Evolutionary conservation across 2,888 invertebrate genomes (phyloP).

Genomic region (Chrysomela aeneicollis): DNA sequence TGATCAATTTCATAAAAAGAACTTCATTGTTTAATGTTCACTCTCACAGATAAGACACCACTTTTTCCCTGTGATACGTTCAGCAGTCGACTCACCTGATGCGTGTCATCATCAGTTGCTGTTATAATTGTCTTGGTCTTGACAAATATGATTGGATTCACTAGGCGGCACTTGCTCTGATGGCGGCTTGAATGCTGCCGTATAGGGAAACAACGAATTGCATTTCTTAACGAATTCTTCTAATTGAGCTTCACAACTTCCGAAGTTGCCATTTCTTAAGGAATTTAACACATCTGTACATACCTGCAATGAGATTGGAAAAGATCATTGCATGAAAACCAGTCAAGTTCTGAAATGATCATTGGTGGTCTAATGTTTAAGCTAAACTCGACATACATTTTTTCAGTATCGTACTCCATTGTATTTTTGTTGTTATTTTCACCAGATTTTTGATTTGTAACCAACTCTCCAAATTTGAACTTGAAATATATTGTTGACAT

Average conservation of each 20-base stretch:
- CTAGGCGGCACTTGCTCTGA: constrained; percentile 50
- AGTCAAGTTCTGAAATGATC: too few relatives aligned
- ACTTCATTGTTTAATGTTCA: constrained; percentile 40
- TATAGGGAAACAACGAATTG: constrained; percentile 78
- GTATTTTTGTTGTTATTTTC: too few relatives aligned
- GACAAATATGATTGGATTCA: constrained; percentile 50
- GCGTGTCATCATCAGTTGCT: constrained; percentile 54
- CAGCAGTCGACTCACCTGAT: constrained; percentile 24
- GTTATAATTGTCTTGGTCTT: constrained; percentile 54
- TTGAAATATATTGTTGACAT: too few relatives aligned
- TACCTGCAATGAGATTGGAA: constrained; percentile 66
- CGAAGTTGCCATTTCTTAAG: constrained; percentile 82
- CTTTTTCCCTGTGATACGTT: constrained; percentile 36
- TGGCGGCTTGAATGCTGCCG: constrained; percentile 72
- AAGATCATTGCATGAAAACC: neutral
- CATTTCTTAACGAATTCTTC: constrained; percentile 78
- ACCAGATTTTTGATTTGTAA: too few relatives aligned
- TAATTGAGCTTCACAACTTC: constrained; percentile 72
- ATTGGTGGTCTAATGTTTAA: too few relatives aligned
- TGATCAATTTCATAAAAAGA: constrained; percentile 38
- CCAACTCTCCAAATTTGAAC: too few relatives aligned
- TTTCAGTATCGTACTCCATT: too few relatives aligned
- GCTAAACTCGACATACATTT: too few relatives aligned
- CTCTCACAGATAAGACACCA: constrained; percentile 44
- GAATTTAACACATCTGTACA: constrained; percentile 83